These are phyloP conservation scores for Nansenia antarctica DNA, from an alignment of 2,113 vertebrate species.

Conservation along the genomic window DNA sequence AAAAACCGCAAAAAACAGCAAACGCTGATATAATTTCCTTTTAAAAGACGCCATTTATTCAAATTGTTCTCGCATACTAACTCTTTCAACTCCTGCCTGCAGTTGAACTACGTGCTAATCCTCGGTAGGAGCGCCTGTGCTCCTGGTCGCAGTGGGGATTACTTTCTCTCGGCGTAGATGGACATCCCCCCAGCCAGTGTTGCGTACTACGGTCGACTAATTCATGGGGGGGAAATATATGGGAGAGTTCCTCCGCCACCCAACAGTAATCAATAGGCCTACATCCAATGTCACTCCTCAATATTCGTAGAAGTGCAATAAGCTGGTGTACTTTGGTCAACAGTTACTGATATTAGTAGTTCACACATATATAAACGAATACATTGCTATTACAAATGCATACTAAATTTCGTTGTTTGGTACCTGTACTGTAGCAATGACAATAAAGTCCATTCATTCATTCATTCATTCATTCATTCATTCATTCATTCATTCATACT, in stretches of 20 bases:
- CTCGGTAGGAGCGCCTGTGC: background rate
- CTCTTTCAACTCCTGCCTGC: slow-evolving; percentile 43
- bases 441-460: too few relatives aligned
- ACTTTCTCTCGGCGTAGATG: slow-evolving; percentile 37
- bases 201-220: slow-evolving; percentile 13
- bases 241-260: slow-evolving; percentile 46
- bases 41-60: slow-evolving; percentile 75
- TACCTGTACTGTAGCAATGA: too few relatives aligned
- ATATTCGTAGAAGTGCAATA: background rate
- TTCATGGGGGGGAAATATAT: background rate
- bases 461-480: too few relatives aligned
- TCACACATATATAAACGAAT: too few relatives aligned
- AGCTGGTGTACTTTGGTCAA: background rate
- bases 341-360: background rate
- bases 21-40: slow-evolving; percentile 66
- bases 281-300: background rate
- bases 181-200: slow-evolving; percentile 15
- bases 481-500: too few relatives aligned
- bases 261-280: slow-evolving; percentile 8
- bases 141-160: slow-evolving; percentile 38
- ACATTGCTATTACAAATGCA: too few relatives aligned
- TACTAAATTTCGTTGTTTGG: too few relatives aligned
- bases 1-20: slow-evolving; percentile 65
- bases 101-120: slow-evolving; percentile 43
- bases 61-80: slow-evolving; percentile 67